Evolutionary conservation across 2,113 vertebrate species (phyloP).

Genomic region (Orientallactaga bullata): DNA sequence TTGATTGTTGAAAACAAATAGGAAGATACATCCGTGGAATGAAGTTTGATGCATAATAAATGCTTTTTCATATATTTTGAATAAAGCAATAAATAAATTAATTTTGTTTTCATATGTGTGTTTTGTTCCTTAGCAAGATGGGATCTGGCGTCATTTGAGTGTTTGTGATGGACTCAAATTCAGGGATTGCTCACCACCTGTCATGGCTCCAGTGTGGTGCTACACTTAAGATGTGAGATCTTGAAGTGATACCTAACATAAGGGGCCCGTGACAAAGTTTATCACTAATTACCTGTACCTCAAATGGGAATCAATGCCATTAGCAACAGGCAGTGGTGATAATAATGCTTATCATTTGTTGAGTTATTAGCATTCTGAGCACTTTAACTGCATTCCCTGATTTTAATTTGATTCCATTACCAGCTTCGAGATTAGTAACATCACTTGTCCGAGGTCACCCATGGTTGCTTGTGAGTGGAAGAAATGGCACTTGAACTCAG

Average conservation of each 20-base stretch:
- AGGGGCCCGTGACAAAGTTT: slow-evolving; percentile 58
- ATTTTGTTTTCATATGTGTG: neutral
- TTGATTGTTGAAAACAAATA: neutral
- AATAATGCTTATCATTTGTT: slow-evolving; percentile 65
- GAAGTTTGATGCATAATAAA: neutral
- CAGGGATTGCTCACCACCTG: slow-evolving; percentile 32
- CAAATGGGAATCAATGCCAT: slow-evolving; percentile 65
- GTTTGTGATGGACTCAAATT: slow-evolving; percentile 8
- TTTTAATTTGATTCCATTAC: slow-evolving; percentile 55
- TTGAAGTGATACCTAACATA: slow-evolving; percentile 65
- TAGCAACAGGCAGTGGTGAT: slow-evolving; percentile 38
- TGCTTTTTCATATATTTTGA: neutral
- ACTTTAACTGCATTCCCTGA: neutral
- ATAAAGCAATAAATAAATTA: slow-evolving; percentile 26
- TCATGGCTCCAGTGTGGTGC: neutral
- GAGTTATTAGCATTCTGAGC: slow-evolving; percentile 67
- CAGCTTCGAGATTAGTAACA: slow-evolving; percentile 50
- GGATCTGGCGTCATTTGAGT: slow-evolving; percentile 26
- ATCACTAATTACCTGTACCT: slow-evolving; percentile 72
- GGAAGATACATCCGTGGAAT: neutral
- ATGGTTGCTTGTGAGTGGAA: slow-evolving; percentile 36
- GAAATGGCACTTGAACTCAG: slow-evolving; percentile 30
- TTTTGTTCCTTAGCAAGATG: slow-evolving; percentile 38
- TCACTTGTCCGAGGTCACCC: neutral
- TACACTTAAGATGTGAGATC: slow-evolving; percentile 39